Evolutionary conservation across 2,888 invertebrate species (phyloP).

Genomic region (Sphinx pinastri): DNA sequence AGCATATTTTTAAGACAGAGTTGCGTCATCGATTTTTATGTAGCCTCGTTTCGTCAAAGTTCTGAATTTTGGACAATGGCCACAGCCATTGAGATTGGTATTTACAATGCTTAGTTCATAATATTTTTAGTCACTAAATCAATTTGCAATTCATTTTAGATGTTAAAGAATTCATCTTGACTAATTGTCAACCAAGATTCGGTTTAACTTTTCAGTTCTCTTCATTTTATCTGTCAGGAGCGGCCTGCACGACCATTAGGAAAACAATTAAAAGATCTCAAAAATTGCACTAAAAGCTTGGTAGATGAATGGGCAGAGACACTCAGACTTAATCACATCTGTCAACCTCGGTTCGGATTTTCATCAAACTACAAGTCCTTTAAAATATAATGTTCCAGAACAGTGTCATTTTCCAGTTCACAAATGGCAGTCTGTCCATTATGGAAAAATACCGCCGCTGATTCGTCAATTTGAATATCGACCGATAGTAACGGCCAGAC

Average conservation of each 20-base stretch:
- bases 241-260: too few species aligned
- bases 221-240: too few species aligned
- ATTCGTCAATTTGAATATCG: slow-evolving; percentile 68
- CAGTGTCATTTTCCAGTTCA: slow-evolving; percentile 18
- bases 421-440: slow-evolving; percentile 23
- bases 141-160: too few species aligned
- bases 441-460: slow-evolving; percentile 45
- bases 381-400: not conserved
- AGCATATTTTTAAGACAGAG: slow-evolving; percentile 15
- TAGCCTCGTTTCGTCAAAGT: not conserved
- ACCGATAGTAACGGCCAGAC: slow-evolving; percentile 53
- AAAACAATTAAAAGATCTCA: too few species aligned
- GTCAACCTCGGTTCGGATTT: not conserved
- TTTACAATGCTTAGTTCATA: not conserved
- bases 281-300: too few species aligned
- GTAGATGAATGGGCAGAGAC: too few species aligned
- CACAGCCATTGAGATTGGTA: not conserved
- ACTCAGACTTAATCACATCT: not conserved
- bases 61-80: not conserved
- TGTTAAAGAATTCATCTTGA: too few species aligned
- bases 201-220: too few species aligned
- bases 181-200: too few species aligned
- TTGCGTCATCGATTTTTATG: slow-evolving; percentile 7
- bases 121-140: not conserved
- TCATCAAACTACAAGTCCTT: not conserved